A percentile compares a stretch with the other conserved stretches of the same genome.
phyloP scores from a whole-genome alignment of 2,113 vertebrate genomes.

The Apus apus region DNA sequence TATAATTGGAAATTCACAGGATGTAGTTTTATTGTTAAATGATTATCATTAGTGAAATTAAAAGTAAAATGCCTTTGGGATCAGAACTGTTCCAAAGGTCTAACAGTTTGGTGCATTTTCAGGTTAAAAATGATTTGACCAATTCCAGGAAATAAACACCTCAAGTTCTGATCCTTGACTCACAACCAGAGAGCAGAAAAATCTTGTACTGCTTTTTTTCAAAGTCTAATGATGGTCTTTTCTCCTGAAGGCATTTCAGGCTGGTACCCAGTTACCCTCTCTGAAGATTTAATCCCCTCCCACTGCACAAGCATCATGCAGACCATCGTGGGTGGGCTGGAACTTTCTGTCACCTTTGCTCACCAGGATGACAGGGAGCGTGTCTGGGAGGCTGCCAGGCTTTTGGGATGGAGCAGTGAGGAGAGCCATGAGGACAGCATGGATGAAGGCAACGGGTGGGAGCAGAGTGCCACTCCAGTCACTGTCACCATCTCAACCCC shows the following conservation, averaged over 20 bases:
- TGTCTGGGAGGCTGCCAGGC: slow-evolving; percentile 82
- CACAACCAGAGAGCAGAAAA: neutral
- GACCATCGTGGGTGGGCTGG: slow-evolving; percentile 85
- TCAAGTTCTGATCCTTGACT: neutral
- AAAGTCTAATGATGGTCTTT: neutral
- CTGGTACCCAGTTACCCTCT: slow-evolving; percentile 85
- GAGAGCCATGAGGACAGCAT: neutral
- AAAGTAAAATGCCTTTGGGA: neutral
- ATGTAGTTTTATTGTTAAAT: neutral
- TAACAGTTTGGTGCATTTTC: neutral
- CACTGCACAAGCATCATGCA: slow-evolving; percentile 32
- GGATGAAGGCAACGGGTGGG: slow-evolving; percentile 21
- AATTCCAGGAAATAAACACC: neutral
- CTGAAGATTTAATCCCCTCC: slow-evolving; percentile 46
- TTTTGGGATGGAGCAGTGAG: slow-evolving; percentile 82
- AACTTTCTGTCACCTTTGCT: slow-evolving; percentile 85
- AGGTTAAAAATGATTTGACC: neutral
- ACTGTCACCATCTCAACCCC: slow-evolving; percentile 82
- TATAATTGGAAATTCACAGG: neutral
- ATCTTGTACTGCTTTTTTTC: neutral
- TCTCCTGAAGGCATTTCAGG: slow-evolving; percentile 85
- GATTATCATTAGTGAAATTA: neutral
- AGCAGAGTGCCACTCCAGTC: neutral
- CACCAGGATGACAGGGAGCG: slow-evolving; percentile 84
- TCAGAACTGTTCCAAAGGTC: neutral